phyloP scores from a whole-genome alignment of 2,797 vertebrate genomes.

The Pachyuromys duprasi region DNA sequence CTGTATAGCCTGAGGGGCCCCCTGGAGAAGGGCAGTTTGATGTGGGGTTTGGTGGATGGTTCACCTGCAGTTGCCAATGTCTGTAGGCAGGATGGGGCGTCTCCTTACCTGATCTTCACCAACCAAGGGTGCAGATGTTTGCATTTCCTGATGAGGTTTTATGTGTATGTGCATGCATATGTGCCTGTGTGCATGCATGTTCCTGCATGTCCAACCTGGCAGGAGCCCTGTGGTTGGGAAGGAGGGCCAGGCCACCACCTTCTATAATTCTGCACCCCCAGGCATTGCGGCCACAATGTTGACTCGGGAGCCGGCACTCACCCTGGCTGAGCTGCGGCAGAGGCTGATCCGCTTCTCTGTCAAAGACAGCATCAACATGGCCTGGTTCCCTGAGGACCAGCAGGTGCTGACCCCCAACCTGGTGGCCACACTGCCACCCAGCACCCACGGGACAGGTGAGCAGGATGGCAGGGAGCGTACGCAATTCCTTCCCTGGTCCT shows the following conservation, averaged over 20 bases:
- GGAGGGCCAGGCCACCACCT: neutral
- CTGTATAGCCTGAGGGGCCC: neutral
- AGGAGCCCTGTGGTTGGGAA: neutral
- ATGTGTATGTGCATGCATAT: neutral
- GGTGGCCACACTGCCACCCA: slow-evolving; percentile 88
- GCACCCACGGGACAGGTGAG: slow-evolving; percentile 79
- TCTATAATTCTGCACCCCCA: slow-evolving; percentile 62
- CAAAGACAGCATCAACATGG: slow-evolving; percentile 87
- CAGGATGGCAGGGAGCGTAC: neutral
- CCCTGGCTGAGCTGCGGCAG: slow-evolving; percentile 90
- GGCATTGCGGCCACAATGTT: slow-evolving; percentile 92
- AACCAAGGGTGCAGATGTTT: neutral
- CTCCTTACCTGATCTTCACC: neutral
- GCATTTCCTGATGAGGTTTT: neutral
- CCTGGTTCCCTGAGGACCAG: slow-evolving; percentile 88
- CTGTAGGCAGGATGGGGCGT: neutral
- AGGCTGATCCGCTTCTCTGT: slow-evolving; percentile 88
- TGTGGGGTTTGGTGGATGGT: neutral
- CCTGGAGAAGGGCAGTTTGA: neutral
- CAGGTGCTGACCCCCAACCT: slow-evolving; percentile 90
- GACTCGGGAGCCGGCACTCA: slow-evolving; percentile 85
- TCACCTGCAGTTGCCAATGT: neutral
- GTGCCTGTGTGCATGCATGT: fast-evolving
- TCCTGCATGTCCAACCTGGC: fast-evolving
- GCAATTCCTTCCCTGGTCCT: neutral